phyloP scores from a whole-genome alignment of 2,113 vertebrate species.

The Corydoras maculifer region DNA sequence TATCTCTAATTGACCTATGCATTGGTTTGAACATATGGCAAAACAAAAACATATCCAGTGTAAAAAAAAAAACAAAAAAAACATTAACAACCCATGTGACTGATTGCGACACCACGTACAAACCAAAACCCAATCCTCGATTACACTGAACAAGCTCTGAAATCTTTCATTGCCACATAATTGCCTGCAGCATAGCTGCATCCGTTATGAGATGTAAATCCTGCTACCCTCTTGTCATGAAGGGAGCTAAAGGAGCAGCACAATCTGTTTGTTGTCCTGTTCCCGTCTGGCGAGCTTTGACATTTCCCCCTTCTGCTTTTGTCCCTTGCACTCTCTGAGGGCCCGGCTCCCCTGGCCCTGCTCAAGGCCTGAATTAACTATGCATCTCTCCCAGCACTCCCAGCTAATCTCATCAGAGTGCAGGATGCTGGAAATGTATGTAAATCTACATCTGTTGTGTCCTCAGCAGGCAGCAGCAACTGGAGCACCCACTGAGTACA shows the following conservation, averaged over 20 bases:
- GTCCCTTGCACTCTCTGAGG: constrained; percentile 67
- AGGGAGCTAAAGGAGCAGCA: constrained; percentile 40
- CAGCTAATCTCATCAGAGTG: constrained; percentile 84
- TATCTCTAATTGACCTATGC: constrained; percentile 23
- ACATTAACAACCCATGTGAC: not conserved
- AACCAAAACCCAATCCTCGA: constrained; percentile 33
- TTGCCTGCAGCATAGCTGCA: constrained; percentile 38
- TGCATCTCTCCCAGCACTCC: constrained; percentile 71
- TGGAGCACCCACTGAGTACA: constrained; percentile 73
- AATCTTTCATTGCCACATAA: constrained; percentile 45
- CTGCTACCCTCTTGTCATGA: constrained; percentile 47
- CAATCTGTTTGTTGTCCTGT: constrained; percentile 62
- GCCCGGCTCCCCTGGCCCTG: constrained; percentile 62
- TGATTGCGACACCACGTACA: constrained; percentile 30
- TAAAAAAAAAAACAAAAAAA: constrained; percentile 7
- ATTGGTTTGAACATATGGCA: constrained; percentile 32
- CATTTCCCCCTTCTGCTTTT: constrained; percentile 65
- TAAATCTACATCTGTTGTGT: constrained; percentile 86
- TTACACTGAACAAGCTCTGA: constrained; percentile 39
- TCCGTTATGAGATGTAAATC: constrained; percentile 48
- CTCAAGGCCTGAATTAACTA: constrained; percentile 85
- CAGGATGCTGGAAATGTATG: constrained; percentile 79
- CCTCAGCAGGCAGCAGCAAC: constrained; percentile 76
- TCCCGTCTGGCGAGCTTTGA: constrained; percentile 66
- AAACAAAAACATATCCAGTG: constrained; percentile 22